Percentiles rank a stretch among this genome's conserved stretches.
These are phyloP conservation scores for Zosterops japonicus DNA, from an alignment of 2,113 vertebrate species.

Conservation along the genomic window DNA sequence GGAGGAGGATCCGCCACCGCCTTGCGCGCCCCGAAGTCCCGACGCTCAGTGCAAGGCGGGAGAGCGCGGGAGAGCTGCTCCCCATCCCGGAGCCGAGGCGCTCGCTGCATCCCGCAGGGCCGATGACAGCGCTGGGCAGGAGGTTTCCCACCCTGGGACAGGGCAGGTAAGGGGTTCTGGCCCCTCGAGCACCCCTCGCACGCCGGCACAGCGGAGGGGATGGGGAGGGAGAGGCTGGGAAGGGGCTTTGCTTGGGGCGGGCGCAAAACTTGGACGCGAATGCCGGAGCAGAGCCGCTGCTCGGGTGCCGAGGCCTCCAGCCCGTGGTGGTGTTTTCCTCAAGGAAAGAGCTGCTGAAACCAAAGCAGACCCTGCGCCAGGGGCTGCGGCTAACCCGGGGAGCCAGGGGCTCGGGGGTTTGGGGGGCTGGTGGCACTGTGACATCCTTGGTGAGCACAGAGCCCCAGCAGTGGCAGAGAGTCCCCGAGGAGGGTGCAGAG, in stretches of 20 bases:
- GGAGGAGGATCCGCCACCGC: constrained; percentile 52
- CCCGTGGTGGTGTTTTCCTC: neutral
- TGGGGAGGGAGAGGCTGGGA: neutral
- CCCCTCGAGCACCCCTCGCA: accelerated
- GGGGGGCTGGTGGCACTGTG: neutral
- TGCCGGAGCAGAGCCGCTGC: neutral
- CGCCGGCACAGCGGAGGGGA: neutral
- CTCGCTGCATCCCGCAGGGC: neutral
- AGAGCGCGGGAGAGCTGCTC: neutral
- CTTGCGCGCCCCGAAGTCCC: constrained; percentile 9
- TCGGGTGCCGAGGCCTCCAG: neutral
- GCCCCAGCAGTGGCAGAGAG: neutral
- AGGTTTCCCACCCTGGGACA: constrained; percentile 61
- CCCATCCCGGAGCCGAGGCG: neutral
- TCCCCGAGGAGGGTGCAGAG: accelerated
- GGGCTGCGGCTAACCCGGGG: accelerated
- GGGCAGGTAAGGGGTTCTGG: constrained; percentile 66
- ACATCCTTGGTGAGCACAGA: neutral
- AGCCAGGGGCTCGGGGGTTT: accelerated
- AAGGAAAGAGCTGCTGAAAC: neutral
- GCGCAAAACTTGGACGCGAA: neutral
- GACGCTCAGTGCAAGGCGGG: neutral
- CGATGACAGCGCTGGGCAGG: constrained; percentile 73
- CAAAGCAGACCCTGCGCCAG: accelerated
- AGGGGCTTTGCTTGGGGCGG: neutral